Percentiles rank a stretch among this genome's conserved stretches.
phyloP scores from a whole-genome alignment of 2,888 invertebrate species.

The Caenorhabditis sp. region DNA sequence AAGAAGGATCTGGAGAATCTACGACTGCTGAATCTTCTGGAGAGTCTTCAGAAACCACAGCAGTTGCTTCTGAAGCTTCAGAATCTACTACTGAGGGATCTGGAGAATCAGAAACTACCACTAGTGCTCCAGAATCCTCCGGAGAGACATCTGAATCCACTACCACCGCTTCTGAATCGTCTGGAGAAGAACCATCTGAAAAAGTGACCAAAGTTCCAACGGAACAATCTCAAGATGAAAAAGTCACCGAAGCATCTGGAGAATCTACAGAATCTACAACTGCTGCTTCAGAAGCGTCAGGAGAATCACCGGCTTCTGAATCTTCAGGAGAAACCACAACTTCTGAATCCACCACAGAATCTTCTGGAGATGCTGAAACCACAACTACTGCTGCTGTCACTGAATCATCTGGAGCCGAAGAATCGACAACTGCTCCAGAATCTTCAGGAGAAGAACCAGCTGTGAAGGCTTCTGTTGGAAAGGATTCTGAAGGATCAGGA shows the following conservation, averaged over 20 bases:
- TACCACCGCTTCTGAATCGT: constrained; percentile 14
- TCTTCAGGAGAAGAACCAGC: constrained; percentile 33
- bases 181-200: constrained; percentile 30
- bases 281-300: constrained; percentile 17
- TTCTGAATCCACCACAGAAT: constrained; percentile 11
- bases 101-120: too few species aligned
- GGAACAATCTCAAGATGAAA: constrained; percentile 1
- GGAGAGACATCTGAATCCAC: background rate
- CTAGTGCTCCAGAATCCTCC: background rate
- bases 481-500: constrained; percentile 6
- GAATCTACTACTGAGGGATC: too few species aligned
- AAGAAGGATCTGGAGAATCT: constrained; percentile 11
- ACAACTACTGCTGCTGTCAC: constrained; percentile 4
- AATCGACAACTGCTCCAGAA: too few species aligned
- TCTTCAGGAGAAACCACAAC: constrained; percentile 10
- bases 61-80: constrained; percentile 25
- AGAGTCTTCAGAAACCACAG: constrained; percentile 25
- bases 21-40: constrained; percentile 21
- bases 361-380: constrained; percentile 14
- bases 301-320: too few species aligned
- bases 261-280: constrained; percentile 25
- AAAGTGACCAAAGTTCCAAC: constrained; percentile 2
- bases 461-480: too few species aligned
- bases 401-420: background rate
- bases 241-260: constrained; percentile 33